Percentiles rank a stretch among this genome's conserved stretches.
Evolutionary conservation across 2,113 vertebrate genomes (phyloP).

Genomic region (Chrysemys picta): DNA sequence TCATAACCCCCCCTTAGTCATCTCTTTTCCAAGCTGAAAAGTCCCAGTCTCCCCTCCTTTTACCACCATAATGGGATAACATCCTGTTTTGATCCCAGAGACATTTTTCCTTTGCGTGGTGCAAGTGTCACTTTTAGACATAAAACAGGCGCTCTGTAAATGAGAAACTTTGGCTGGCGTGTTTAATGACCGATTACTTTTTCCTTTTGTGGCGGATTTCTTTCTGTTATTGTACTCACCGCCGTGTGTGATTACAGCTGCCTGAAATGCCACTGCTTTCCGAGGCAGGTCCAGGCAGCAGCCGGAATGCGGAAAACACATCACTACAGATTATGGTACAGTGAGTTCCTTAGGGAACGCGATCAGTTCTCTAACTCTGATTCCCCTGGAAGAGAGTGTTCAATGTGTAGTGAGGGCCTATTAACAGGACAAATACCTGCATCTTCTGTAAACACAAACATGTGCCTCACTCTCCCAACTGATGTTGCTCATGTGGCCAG

Average conservation of each 20-base stretch:
- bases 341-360: neutral
- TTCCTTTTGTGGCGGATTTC: neutral
- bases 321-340: neutral
- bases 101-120: neutral
- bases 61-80: neutral
- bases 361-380: neutral
- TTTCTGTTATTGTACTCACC: neutral
- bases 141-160: neutral
- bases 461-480: fast-evolving
- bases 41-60: neutral
- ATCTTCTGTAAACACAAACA: fast-evolving
- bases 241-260: neutral
- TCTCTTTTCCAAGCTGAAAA: too few species aligned
- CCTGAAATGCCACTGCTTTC: neutral
- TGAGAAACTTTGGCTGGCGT: neutral
- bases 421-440: neutral
- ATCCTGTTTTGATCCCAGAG: constrained; percentile 17
- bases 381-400: fast-evolving
- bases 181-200: neutral
- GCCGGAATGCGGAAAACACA: constrained; percentile 4
- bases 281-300: constrained; percentile 51
- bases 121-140: neutral
- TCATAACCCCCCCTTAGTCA: too few species aligned
- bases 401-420: neutral
- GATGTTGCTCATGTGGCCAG: neutral